Evolutionary conservation across 1,140 invertebrate genomes (phyloP), one percentile per base, ranked within the genome.

Genomic region (Harpegnathos saltator): DNA sequence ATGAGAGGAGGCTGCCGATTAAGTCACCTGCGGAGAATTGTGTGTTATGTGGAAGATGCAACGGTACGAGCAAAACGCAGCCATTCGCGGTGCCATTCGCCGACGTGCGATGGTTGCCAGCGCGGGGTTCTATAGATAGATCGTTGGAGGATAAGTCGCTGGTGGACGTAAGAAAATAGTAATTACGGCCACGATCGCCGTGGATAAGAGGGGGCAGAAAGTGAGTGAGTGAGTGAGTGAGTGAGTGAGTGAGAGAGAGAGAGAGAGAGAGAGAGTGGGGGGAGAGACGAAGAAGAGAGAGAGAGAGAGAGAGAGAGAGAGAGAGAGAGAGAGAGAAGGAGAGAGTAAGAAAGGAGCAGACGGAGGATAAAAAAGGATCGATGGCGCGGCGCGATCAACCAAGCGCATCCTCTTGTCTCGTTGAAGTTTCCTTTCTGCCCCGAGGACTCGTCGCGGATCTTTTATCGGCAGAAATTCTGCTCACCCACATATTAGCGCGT

Each of bases 91-190:
- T 88, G 56, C 73, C 80, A 80, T 83, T 74, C 69, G 83, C 65
- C 52, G 83, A 75, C 72, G 59, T 73, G 59, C 73, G 74, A 85
- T 84, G 61, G 62, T 77, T 71, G 73, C 71, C 73, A 54, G 62
- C 78, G 33, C 66, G 72, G 52, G 50, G 50, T 83, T 83, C 84
- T 85, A 83, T 89, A 86, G 85, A 89, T 89, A 89, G 87, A 89
- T 89, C 62, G 74, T 84, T 75, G 83, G 68, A 58, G 69, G 87
- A 89, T 89, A 86, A 89, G 74, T 61, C 65, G 63, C 66, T 63
- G 77, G 61, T 61, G 63, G 62, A 69, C 50, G 75, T 89, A 89
- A 89, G 88, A 89, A 89, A 89, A 89, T 89, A 89, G 87, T 89
- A 89, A 89, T 89, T 89, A 89, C 77, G 87, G 61, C 29, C 84